Base-by-base conservation (phyloP, 2,888 invertebrate species). In the Apamea monoglypha region DNA sequence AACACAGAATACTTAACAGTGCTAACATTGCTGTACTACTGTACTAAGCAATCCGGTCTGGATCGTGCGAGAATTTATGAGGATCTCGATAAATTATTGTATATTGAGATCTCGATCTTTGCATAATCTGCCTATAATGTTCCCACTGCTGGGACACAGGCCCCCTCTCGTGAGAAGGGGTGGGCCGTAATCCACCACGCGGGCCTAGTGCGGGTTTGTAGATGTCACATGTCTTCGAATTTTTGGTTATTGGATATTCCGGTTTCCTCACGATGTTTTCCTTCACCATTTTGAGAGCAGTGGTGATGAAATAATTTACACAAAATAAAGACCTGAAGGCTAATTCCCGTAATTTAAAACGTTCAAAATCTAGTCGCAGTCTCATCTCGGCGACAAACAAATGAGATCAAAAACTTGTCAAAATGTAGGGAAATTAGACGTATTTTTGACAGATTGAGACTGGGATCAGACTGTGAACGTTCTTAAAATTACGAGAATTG, bases 1-100 rank as follows among this genome's bases (percentile, higher is more conserved):
- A 84, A 82, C 72, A 75, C 70, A 74, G 76, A 89, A 77, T 84
- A 77, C 75, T 80, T 78, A 82, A 75, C 68, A 68, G 36, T 77
- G 76, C 67, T 66, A 76, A 78, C 68, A 75, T 83, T 47, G 56
- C 36, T n/a, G 50, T 66, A 50, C 40, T 50, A 70, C 2, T 70
- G 32, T 44, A 69, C n/a, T 29, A 21, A 50, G 16, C 50, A 78
- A 36, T 56, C 25, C 29, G 18, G 50, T 40, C 12, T 29, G 25
- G 32, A 44, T 50, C 18, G 36, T 18, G 40, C 8, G 47, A 77
- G 59, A 68, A 75, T 69, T 53, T 59, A 73, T 56, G 70, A 18
- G 40, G 18, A 84, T 74, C 16, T 61, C n/a, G 18, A 73, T 59
- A 25, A 36, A 47, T 29, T 16, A 40, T 56, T n/a, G 21, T 81